These are phyloP conservation scores for Ochlodes sylvanus DNA, from an alignment of 2,888 invertebrate genomes.

Conservation along the genomic window DNA sequence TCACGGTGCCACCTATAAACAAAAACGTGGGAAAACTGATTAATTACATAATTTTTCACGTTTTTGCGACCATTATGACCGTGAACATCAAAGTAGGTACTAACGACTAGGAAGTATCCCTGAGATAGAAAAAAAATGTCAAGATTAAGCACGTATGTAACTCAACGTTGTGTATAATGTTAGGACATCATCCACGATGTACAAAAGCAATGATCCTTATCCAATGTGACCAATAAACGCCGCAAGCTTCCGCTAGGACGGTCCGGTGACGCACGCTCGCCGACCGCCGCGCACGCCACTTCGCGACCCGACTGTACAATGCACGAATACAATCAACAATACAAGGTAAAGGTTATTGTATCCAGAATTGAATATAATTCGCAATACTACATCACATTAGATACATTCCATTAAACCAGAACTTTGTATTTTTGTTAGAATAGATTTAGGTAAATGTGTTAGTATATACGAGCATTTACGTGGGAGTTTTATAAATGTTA, in stretches of 20 bases:
- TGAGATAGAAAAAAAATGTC: too few relatives aligned
- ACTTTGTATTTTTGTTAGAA: slow-evolving; percentile 8
- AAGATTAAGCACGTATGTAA: not conserved
- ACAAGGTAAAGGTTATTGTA: slow-evolving; percentile 80
- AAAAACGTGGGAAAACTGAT: not conserved
- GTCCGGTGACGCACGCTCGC: slow-evolving; percentile 54
- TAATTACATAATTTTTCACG: too few relatives aligned
- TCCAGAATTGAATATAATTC: slow-evolving; percentile 53
- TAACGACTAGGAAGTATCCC: too few relatives aligned
- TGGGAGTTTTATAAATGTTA: too few relatives aligned
- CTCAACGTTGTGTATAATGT: not conserved
- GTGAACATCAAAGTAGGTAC: too few relatives aligned
- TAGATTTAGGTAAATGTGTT: not conserved
- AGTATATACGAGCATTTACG: not conserved
- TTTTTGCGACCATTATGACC: too few relatives aligned
- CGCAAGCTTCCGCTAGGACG: slow-evolving; percentile 48
- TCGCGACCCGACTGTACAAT: slow-evolving; percentile 49
- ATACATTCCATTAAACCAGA: slow-evolving; percentile 18
- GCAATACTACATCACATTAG: slow-evolving; percentile 23
- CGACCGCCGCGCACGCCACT: slow-evolving; percentile 35
- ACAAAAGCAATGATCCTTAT: slow-evolving; percentile 43
- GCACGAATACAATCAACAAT: slow-evolving; percentile 56
- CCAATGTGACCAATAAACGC: slow-evolving; percentile 43
- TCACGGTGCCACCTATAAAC: not conserved
- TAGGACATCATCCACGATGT: slow-evolving; percentile 20